A percentile compares a stretch with the other conserved stretches of the same genome.
These are phyloP conservation scores for Cheilosia urbana DNA, from an alignment of 2,888 invertebrate genomes.

Conservation along the genomic window DNA sequence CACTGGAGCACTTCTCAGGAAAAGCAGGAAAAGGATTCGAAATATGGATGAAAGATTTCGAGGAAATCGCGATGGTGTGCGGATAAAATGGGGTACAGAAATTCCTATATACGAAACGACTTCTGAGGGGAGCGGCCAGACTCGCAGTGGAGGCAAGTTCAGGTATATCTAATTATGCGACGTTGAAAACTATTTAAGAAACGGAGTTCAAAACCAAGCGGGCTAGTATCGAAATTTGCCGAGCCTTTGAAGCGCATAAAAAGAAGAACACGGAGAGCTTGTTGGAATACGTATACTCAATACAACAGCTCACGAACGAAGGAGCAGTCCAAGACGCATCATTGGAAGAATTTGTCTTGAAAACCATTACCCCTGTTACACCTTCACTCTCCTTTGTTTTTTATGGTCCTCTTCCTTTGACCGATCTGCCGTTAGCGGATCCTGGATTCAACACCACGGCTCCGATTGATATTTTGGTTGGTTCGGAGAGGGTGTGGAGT, in stretches of 20 bases:
- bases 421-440: too few species aligned
- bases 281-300: constrained; percentile 8
- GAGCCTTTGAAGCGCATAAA: not conserved
- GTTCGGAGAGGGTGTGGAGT: too few species aligned
- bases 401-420: too few species aligned
- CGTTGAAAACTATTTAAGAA: not conserved
- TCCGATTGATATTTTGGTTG: too few species aligned
- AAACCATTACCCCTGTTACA: too few species aligned
- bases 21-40: not conserved
- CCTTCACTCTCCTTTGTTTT: too few species aligned
- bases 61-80: too few species aligned
- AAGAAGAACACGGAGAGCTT: not conserved
- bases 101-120: not conserved
- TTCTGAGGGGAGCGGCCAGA: not conserved
- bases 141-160: not conserved
- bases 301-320: constrained; percentile 4
- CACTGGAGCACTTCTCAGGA: constrained; percentile 11
- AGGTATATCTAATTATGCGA: not conserved
- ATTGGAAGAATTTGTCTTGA: too few species aligned
- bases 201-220: not conserved
- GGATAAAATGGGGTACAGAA: too few species aligned
- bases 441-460: too few species aligned
- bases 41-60: too few species aligned
- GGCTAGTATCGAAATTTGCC: not conserved
- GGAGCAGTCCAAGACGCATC: not conserved